Evolutionary conservation across 2,113 vertebrate species (phyloP).

Genomic region (Microcebus griseorufus): DNA sequence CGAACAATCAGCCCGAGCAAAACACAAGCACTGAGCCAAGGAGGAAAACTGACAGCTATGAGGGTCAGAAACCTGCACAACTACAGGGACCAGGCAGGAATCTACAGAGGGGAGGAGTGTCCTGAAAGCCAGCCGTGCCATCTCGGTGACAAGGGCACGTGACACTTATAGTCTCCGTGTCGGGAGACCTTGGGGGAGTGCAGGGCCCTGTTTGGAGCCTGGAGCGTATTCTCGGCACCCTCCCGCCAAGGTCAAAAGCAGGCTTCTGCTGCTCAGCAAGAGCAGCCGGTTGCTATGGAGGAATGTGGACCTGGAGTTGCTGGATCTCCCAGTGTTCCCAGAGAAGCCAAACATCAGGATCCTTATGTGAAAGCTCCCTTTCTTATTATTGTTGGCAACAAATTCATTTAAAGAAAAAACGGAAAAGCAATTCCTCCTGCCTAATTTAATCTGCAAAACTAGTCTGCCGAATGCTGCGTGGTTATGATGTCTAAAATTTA

Average conservation of each 20-base stretch:
- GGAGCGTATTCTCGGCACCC: background rate
- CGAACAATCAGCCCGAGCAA: background rate
- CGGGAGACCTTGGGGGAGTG: background rate
- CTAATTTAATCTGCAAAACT: background rate
- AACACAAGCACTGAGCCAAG: background rate
- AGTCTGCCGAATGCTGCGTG: background rate
- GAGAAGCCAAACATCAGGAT: background rate
- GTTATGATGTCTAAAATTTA: background rate
- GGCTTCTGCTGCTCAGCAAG: background rate
- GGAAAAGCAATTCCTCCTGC: background rate
- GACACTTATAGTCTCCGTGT: background rate
- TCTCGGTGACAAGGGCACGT: rapidly evolving
- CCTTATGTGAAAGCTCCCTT: background rate
- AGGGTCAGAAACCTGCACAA: background rate
- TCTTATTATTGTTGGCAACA: background rate
- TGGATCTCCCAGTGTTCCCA: background rate
- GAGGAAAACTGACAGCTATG: constrained; percentile 46
- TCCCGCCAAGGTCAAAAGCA: background rate
- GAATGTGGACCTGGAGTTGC: background rate
- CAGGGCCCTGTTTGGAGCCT: background rate
- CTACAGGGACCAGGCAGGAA: background rate
- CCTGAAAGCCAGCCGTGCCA: background rate
- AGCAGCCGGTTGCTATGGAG: background rate
- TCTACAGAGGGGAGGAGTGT: background rate
- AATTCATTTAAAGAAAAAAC: background rate